A percentile compares a stretch with the other conserved stretches of the same genome.
Conservation (phyloP, 2,888 invertebrate species). For the Coecobrya sp. region DNA sequence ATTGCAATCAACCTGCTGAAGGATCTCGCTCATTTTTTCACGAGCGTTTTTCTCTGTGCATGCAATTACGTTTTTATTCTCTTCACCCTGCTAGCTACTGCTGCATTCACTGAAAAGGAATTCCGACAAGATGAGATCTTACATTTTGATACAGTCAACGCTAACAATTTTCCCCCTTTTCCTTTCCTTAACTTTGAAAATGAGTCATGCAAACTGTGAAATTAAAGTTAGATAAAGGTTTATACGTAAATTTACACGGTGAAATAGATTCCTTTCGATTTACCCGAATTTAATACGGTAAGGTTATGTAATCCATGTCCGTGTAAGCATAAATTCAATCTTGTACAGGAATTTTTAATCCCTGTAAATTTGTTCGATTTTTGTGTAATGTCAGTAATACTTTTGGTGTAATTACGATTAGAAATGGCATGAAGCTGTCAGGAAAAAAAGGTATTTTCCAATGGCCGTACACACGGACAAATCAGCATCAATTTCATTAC, state of each 20-base stretch:
- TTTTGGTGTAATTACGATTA: too few species aligned
- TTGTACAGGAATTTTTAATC: too few species aligned
- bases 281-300: not conserved
- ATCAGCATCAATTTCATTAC: conserved; percentile 18
- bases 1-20: conserved; percentile 76
- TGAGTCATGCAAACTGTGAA: conserved; percentile 45
- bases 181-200: not conserved
- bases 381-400: too few species aligned
- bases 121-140: conserved; percentile 46
- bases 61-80: conserved; percentile 56
- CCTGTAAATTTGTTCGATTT: too few species aligned
- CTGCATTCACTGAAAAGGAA: not conserved
- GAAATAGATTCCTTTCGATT: not conserved
- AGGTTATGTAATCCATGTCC: not conserved
- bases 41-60: conserved; percentile 3
- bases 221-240: not conserved
- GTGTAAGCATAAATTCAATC: too few species aligned
- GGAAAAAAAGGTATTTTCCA: not conserved
- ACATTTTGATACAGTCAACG: not conserved
- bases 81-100: not conserved
- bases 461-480: not conserved
- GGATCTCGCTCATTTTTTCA: conserved; percentile 57
- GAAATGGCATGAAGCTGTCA: too few species aligned
- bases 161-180: not conserved
- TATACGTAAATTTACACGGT: not conserved